Evolutionary conservation across 1,140 invertebrate species (phyloP).

Genomic region (Chrysomallon squamiferum): DNA sequence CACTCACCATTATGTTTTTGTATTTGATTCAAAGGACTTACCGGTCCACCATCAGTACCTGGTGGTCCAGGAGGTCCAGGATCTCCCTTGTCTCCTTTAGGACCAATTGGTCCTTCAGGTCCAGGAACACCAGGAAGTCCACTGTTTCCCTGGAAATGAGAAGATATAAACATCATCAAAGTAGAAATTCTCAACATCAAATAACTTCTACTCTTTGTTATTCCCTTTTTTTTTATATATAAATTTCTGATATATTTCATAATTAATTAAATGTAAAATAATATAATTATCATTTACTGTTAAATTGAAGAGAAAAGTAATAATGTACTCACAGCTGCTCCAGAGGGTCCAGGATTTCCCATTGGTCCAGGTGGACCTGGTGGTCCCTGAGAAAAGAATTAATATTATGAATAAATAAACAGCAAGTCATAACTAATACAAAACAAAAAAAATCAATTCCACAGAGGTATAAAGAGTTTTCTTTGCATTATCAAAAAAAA

Average conservation of each 20-base stretch:
- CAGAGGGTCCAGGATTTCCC: conserved; percentile 72
- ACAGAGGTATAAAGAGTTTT: no score
- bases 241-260: no score
- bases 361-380: conserved; percentile 40
- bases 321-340: conserved; percentile 66
- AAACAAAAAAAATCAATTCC: no score
- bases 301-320: no score
- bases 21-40: no score
- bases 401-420: no score
- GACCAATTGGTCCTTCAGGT: conserved; percentile 38
- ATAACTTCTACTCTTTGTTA: not conserved
- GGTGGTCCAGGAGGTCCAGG: conserved; percentile 32
- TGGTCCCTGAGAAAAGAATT: conserved; percentile 30
- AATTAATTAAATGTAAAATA: no score
- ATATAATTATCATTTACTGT: no score
- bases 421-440: no score
- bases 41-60: conserved; percentile 25
- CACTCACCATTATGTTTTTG: no score
- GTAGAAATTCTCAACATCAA: not conserved
- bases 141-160: conserved; percentile 73
- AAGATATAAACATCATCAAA: not conserved
- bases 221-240: no score
- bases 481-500: no score
- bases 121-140: conserved; percentile 68
- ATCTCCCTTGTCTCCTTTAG: conserved; percentile 35